Evolutionary conservation across 2,888 invertebrate genomes (phyloP).

Genomic region (Tupiocoris notatus): DNA sequence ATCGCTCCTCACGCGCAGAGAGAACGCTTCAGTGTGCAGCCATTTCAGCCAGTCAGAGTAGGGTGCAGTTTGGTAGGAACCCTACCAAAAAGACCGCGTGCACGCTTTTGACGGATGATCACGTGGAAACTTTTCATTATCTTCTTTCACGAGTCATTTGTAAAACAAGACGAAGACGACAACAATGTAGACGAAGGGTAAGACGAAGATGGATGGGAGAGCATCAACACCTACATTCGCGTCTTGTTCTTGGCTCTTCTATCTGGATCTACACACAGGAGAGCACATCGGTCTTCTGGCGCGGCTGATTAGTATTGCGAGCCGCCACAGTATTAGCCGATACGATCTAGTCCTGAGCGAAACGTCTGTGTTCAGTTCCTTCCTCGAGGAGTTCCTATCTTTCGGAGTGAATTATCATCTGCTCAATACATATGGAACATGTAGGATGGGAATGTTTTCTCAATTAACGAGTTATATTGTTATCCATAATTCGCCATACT

Average conservation of each 20-base stretch:
- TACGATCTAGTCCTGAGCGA: not conserved
- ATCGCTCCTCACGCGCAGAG: not conserved
- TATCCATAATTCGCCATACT: no score
- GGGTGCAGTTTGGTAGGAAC: not conserved
- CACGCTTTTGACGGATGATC: conserved; percentile 32
- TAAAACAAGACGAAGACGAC: conserved; percentile 30
- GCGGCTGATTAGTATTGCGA: not conserved
- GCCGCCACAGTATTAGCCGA: not conserved
- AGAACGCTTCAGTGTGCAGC: not conserved
- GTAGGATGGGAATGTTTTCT: no score
- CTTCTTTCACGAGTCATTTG: conserved; percentile 37
- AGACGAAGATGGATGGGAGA: conserved; percentile 31
- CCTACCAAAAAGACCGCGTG: not conserved
- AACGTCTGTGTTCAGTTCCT: not conserved
- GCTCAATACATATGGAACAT: no score
- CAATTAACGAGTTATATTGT: no score
- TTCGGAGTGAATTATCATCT: no score
- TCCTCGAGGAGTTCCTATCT: no score
- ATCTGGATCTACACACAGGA: not conserved
- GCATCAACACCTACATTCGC: conserved; percentile 20
- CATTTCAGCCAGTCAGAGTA: not conserved
- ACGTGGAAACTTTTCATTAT: conserved; percentile 38
- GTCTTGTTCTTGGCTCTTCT: not conserved
- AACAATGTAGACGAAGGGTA: no score
- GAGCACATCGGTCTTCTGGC: not conserved